A percentile compares a stretch with the other conserved stretches of the same genome.
These are phyloP conservation scores for Dolichomitus sp. DNA, from an alignment of 2,888 invertebrate genomes.

Conservation along the genomic window DNA sequence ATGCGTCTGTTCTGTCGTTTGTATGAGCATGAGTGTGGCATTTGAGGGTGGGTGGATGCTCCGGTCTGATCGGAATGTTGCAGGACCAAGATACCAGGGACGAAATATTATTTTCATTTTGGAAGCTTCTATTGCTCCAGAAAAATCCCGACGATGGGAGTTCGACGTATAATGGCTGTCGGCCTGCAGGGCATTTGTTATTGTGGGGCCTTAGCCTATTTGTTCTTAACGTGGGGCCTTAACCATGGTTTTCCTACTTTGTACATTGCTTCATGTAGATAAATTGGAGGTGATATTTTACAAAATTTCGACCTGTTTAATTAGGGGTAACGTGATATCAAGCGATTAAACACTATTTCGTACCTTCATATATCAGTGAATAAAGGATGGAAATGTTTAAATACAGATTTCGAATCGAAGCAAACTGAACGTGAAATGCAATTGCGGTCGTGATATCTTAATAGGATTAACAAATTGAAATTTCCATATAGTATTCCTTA, in stretches of 20 bases:
- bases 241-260: background rate
- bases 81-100: conserved; percentile 1
- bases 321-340: too few species aligned
- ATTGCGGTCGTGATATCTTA: too few species aligned
- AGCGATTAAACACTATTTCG: too few species aligned
- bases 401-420: too few species aligned
- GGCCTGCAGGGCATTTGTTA: background rate
- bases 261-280: background rate
- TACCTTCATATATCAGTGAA: too few species aligned
- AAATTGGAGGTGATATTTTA: background rate
- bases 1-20: background rate
- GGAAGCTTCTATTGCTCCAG: background rate
- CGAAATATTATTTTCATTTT: conserved; percentile 51
- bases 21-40: background rate
- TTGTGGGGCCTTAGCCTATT: too few species aligned
- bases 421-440: too few species aligned
- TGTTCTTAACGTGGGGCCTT: too few species aligned
- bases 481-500: too few species aligned
- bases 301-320: too few species aligned
- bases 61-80: conserved; percentile 23
- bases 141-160: background rate
- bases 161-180: background rate
- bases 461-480: too few species aligned
- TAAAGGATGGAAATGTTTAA: too few species aligned
- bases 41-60: background rate